Conservation (phyloP, 2,797 vertebrate species). For the Labroides dimidiatus region DNA sequence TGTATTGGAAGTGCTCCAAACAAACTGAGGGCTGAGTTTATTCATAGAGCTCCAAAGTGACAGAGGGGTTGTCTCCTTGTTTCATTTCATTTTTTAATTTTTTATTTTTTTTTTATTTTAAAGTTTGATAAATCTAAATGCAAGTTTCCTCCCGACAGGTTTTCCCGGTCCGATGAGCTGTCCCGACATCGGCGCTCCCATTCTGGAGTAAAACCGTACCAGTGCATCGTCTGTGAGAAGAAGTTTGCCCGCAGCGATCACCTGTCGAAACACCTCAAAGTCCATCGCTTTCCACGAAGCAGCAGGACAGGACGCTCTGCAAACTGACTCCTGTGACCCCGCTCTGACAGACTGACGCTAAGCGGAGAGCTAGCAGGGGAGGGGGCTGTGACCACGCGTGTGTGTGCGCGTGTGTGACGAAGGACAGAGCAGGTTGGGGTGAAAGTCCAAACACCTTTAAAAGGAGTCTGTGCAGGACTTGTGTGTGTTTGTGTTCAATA, state of each 20-base stretch:
- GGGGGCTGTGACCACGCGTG: background rate
- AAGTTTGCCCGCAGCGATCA: conserved; percentile 97
- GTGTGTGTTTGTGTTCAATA: conserved; percentile 62
- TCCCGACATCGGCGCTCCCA: conserved; percentile 95
- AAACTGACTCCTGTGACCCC: conserved; percentile 85
- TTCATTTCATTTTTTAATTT: background rate
- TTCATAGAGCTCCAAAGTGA: background rate
- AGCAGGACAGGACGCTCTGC: conserved; percentile 88
- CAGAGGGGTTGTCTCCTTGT: background rate
- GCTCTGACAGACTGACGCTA: conserved; percentile 57
- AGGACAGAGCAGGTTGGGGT: conserved; percentile 39
- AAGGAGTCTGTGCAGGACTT: conserved; percentile 47
- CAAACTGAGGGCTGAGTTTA: background rate
- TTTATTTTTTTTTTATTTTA: background rate
- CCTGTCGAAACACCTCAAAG: conserved; percentile 97
- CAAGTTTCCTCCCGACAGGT: conserved; percentile 79
- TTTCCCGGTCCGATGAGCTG: conserved; percentile 94
- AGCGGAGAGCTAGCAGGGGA: conserved; percentile 2
- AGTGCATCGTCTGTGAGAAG: conserved; percentile 95
- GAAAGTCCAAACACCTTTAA: conserved; percentile 61
- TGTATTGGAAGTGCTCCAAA: background rate
- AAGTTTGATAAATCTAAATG: conserved; percentile 4
- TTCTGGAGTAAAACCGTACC: conserved; percentile 95
- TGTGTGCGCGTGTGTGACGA: conserved; percentile 25
- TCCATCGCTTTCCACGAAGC: conserved; percentile 95